phyloP scores from a whole-genome alignment of 2,797 vertebrate genomes.

The Lithobates pipiens region DNA sequence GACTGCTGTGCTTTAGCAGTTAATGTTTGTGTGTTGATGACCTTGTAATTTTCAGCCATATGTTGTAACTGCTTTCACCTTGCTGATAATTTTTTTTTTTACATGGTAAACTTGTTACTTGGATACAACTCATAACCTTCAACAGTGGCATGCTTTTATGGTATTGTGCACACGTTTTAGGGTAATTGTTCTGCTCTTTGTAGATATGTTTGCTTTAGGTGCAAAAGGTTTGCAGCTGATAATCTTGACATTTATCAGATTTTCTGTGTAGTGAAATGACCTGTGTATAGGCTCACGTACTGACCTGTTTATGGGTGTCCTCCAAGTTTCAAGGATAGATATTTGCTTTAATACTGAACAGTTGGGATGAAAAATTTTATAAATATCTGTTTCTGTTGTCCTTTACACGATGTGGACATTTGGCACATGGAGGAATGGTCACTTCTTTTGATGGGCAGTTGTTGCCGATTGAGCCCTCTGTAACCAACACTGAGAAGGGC shows the following conservation, averaged over 20 bases:
- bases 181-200: neutral
- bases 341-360: neutral
- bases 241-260: no score
- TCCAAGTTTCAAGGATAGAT: neutral
- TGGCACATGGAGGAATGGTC: neutral
- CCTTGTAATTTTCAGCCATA: neutral
- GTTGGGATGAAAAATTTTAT: neutral
- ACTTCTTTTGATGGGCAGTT: neutral
- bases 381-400: neutral
- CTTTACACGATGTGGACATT: neutral
- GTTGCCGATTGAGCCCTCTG: neutral
- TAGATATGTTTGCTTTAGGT: no score
- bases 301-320: neutral
- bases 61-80: constrained; percentile 21
- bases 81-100: constrained; percentile 20
- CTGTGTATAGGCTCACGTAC: no score
- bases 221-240: no score
- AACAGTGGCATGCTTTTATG: neutral
- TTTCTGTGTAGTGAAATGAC: neutral
- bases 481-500: no score
- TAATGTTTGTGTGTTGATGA: neutral
- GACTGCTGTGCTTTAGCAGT: no score
- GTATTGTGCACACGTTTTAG: neutral
- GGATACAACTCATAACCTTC: constrained; percentile 19
- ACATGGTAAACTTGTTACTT: neutral